Evolutionary conservation across 2,797 vertebrate genomes (phyloP), one percentile per base, ranked within the genome.

Genomic region (Otus scops): DNA sequence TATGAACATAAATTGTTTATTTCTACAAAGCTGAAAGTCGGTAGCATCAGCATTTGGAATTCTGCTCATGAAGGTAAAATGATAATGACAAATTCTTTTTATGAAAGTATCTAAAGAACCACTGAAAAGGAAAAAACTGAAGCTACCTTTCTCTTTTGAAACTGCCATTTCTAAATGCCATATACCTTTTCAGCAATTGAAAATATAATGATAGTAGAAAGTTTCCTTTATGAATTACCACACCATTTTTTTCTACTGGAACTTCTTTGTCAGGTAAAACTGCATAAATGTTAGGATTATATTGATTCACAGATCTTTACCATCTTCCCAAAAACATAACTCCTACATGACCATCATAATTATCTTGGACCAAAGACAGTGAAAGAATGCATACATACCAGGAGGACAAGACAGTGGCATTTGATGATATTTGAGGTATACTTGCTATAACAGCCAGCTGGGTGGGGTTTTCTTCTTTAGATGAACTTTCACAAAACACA

Each of bases 131-230:
- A 77, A 70, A 70, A 80, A 22, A 3, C 77, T 59, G 74, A 50
- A 65, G 53, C 26, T 93, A 68, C 60, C 59, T 96, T 93, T 92
- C 61, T 81, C 67, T 70, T 92, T 95, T 83, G 86, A 96, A 91
- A 82, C 54, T 51, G 18, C 57, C 43, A 93, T 88, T 97, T 97
- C 39, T 75, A 97, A 96, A 97, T 75, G 60, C 63, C 83, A 88
- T 36, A 27, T 38, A 86, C 78, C 43, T 79, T 76, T 68, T 69
- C 94, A 96, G 74, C 71, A 86, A 79, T 11, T 92, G 89, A 93
- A 95, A 95, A 79, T 28, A 26, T 50, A 68, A 95, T 67, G 27
- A 93, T 70, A 89, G 84, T 16, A 85, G 71, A 89, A 96, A 88
- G 61, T 88, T 96, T 94, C 77, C 39, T 67, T 85, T 87, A 95